These are phyloP conservation scores for Sebastes schlegelii DNA, from an alignment of 2,113 vertebrate genomes.

Conservation along the genomic window DNA sequence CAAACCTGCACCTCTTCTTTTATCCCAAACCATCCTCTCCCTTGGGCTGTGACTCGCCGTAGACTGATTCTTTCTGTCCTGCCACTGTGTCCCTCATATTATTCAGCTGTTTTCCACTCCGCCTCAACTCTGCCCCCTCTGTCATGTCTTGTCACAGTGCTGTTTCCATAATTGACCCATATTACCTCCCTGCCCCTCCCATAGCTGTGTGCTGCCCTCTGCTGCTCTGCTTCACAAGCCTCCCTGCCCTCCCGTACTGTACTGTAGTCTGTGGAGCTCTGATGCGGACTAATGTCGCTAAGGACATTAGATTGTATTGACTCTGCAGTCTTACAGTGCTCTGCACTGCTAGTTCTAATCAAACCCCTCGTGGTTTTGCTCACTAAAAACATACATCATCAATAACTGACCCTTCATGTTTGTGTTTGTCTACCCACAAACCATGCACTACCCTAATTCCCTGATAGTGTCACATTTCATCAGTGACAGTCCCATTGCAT, in stretches of 20 bases:
- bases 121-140: constrained; percentile 28
- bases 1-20: constrained; percentile 9
- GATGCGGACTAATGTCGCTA: constrained; percentile 27
- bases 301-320: constrained; percentile 30
- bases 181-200: constrained; percentile 52
- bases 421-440: background rate
- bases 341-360: constrained; percentile 24
- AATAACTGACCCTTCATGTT: background rate
- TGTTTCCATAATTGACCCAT: constrained; percentile 66
- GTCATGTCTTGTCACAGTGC: constrained; percentile 48
- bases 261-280: constrained; percentile 22
- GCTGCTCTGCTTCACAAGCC: constrained; percentile 37
- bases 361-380: background rate
- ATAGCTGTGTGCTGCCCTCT: constrained; percentile 59
- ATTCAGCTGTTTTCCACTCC: constrained; percentile 54
- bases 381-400: background rate
- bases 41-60: constrained; percentile 23
- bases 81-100: constrained; percentile 21
- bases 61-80: constrained; percentile 34
- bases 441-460: background rate
- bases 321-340: background rate
- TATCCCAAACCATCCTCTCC: constrained; percentile 9
- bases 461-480: background rate
- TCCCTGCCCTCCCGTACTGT: constrained; percentile 10
- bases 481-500: background rate